These are phyloP conservation scores for Nomada hirtipes DNA, from an alignment of 2,888 invertebrate species.

Conservation along the genomic window DNA sequence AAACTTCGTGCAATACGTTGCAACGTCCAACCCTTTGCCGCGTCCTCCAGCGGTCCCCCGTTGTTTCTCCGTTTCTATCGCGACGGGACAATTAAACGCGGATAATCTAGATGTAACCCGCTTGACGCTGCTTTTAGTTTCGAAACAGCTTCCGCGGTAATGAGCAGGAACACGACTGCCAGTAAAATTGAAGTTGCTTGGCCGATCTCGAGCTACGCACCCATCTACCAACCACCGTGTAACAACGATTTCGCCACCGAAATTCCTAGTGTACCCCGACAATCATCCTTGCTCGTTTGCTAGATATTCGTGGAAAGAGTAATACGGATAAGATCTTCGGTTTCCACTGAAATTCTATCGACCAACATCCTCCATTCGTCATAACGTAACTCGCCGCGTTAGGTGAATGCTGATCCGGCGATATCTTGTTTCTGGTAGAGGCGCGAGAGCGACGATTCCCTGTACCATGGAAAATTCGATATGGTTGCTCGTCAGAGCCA, in stretches of 20 bases:
- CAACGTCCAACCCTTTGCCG: conserved; percentile 13
- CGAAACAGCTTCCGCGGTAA: conserved; percentile 47
- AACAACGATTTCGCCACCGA: conserved; percentile 7
- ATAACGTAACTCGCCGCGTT: conserved; percentile 42
- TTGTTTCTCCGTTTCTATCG: conserved; percentile 33
- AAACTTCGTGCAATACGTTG: conserved; percentile 44
- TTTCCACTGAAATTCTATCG: conserved; percentile 47
- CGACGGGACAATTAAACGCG: conserved; percentile 48
- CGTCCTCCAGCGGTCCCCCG: conserved; percentile 27
- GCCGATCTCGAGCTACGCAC: background rate
- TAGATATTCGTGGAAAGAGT: background rate
- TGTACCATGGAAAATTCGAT: conserved; percentile 66
- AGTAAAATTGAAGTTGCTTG: conserved; percentile 39
- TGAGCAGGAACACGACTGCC: conserved; percentile 27
- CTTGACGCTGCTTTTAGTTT: conserved; percentile 51
- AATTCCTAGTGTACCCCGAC: background rate
- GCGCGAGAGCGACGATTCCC: conserved; percentile 46
- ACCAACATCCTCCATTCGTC: conserved; percentile 38
- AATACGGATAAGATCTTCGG: conserved; percentile 1
- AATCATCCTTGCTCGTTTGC: background rate
- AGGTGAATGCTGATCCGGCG: conserved; percentile 30
- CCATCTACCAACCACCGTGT: background rate
- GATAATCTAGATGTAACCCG: conserved; percentile 57
- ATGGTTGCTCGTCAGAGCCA: conserved; percentile 46
- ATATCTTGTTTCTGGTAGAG: conserved; percentile 51